Conservation (phyloP, 2,113 vertebrate species). For the Prunella fulvescens region DNA sequence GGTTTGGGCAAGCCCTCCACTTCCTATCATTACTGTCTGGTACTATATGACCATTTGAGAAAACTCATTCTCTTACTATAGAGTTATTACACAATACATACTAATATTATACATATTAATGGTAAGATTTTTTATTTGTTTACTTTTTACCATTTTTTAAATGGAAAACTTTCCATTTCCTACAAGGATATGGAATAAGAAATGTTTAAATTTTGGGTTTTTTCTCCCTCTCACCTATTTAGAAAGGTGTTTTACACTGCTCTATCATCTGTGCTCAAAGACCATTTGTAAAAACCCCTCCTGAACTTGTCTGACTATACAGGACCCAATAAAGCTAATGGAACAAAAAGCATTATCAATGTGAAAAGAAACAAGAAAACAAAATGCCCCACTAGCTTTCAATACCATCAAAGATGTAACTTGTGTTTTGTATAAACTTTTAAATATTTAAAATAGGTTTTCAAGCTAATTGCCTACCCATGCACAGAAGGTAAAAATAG, state of each 20-base stretch:
- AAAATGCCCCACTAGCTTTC: background rate
- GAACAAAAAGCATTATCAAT: background rate
- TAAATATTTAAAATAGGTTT: background rate
- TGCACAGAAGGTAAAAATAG: background rate
- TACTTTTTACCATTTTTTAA: background rate
- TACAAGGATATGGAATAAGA: background rate
- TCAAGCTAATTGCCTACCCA: background rate
- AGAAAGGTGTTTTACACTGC: background rate
- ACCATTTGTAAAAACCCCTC: background rate
- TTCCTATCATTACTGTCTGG: background rate
- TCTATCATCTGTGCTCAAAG: background rate
- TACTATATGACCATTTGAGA: background rate
- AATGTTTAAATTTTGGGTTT: background rate
- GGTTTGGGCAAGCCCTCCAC: background rate
- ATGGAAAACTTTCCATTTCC: background rate
- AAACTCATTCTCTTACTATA: background rate
- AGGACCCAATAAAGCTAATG: background rate
- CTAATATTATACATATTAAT: background rate
- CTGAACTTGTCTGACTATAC: background rate
- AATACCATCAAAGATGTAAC: background rate
- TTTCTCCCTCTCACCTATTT: background rate
- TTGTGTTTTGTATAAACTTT: background rate
- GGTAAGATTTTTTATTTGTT: background rate
- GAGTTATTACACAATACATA: background rate
- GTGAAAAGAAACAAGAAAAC: background rate